Evolutionary conservation across 2,888 invertebrate species (phyloP).

Genomic region (Vannuccia rotundouncinata): DNA sequence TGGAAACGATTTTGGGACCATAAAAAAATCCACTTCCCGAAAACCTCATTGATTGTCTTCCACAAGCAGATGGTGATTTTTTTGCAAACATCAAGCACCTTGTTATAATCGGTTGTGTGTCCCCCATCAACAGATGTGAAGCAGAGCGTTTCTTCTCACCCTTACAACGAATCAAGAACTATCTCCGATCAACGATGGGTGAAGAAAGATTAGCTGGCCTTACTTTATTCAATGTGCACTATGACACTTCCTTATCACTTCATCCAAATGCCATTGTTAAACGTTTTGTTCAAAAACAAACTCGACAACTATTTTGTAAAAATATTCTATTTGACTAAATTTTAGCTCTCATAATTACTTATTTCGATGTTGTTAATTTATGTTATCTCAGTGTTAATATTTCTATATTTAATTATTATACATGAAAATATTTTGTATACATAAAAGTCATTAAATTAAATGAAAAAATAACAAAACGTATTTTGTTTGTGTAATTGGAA

Average conservation of each 20-base stretch:
- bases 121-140: constrained; percentile 12
- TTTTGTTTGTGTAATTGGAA: background rate
- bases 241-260: constrained; percentile 26
- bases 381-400: constrained; percentile 6
- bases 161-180: background rate
- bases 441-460: background rate
- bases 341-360: constrained; percentile 12
- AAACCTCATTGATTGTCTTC: constrained; percentile 5
- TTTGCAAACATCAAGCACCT: background rate
- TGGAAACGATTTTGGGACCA: constrained; percentile 10
- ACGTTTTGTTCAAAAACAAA: constrained; percentile 6
- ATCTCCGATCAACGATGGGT: background rate
- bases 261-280: constrained; percentile 21
- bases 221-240: background rate
- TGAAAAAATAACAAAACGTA: background rate
- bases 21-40: background rate
- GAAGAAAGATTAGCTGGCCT: background rate
- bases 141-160: constrained; percentile 17
- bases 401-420: constrained; percentile 1
- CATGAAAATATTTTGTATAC: background rate
- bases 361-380: background rate
- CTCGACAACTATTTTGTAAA: constrained; percentile 7
- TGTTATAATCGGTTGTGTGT: constrained; percentile 12
- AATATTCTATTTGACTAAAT: constrained; percentile 2
- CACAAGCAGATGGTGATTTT: background rate